A percentile compares a stretch with the other conserved stretches of the same genome.
Conservation (phyloP, 2,113 vertebrate species). For the Siniperca chuatsi region DNA sequence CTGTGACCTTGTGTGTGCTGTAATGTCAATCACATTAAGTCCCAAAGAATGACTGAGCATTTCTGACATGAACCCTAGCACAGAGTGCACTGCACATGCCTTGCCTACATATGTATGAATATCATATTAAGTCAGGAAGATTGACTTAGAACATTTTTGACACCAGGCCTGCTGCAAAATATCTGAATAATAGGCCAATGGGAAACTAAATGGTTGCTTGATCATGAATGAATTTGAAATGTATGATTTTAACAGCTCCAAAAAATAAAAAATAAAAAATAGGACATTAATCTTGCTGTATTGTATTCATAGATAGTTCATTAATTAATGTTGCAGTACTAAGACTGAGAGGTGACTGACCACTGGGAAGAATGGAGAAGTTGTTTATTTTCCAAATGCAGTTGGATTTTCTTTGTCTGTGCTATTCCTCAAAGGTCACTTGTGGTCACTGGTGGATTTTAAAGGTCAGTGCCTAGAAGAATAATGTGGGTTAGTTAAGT, state of each 20-base stretch:
- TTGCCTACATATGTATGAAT: not conserved
- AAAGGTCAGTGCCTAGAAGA: not conserved
- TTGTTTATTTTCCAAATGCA: not conserved
- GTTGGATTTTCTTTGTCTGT: not conserved
- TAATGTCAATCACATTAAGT: conserved; percentile 11
- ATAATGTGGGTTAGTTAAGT: not conserved
- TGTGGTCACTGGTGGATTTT: conserved; percentile 7
- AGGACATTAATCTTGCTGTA: not conserved
- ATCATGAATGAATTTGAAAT: not conserved
- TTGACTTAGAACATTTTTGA: conserved; percentile 31
- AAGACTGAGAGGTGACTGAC: not conserved
- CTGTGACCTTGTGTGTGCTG: conserved; percentile 12
- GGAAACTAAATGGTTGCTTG: not conserved
- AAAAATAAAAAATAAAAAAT: not conserved
- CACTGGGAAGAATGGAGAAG: not conserved
- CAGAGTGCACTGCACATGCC: not conserved
- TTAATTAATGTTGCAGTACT: not conserved
- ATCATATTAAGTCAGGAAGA: conserved; percentile 6
- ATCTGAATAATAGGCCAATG: not conserved
- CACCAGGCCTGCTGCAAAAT: not conserved
- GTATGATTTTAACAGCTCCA: not conserved
- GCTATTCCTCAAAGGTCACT: conserved; percentile 2
- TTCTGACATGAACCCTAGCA: conserved; percentile 2
- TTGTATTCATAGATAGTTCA: not conserved
- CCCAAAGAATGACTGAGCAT: conserved; percentile 17